Evolutionary conservation across 2,113 vertebrate species (phyloP), one percentile per base, ranked within the genome.

Genomic region (Cyanoramphus novaezelandiae): DNA sequence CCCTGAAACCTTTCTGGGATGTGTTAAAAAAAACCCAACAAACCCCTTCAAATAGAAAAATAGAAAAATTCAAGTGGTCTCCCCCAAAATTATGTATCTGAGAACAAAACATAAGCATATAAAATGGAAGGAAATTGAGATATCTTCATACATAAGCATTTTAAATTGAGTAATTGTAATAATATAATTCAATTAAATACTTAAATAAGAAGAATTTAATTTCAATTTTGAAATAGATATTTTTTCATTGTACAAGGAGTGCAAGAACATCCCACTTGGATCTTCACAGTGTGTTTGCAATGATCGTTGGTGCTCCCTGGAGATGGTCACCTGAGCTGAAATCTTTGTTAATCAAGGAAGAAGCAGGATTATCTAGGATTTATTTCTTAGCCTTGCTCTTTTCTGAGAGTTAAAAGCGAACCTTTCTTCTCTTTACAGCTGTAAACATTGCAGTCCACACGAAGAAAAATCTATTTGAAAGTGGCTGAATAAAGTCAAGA

Each of bases 401-500:
- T 78, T 44, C 65, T 67, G 64, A 47, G 35, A 18, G 35, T 89
- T 95, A 93, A 94, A 97, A 94, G 17, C 41, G 89, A 91, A 82
- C 84, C 52, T 87, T 81, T 21, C 28, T 87, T 74, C 60, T 83
- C 62, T 63, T 82, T 37, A 12, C 35, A 84, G 84, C 84, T 53
- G 35, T 76, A 89, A 93, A 79, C 49, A 44, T 63, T 87, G 86
- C 77, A 69, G 89, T 93, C 85, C 75, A 86, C 49, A 62, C 3
- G 4, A 84, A 89, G 77, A 90, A 77, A 88, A 93, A 90, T 93
- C 70, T 79, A 59, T 94, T 95, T 95, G 92, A 96, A 96, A 97
- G 95, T 96, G 90, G 71, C 87, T 96, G 93, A 88, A 92, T 80
- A 94, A 96, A 96, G 85, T 82, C 87, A 86, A 92, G 95, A 95